These are phyloP conservation scores for Apodemus speciosus DNA, from an alignment of 2,113 vertebrate species.

Conservation along the genomic window DNA sequence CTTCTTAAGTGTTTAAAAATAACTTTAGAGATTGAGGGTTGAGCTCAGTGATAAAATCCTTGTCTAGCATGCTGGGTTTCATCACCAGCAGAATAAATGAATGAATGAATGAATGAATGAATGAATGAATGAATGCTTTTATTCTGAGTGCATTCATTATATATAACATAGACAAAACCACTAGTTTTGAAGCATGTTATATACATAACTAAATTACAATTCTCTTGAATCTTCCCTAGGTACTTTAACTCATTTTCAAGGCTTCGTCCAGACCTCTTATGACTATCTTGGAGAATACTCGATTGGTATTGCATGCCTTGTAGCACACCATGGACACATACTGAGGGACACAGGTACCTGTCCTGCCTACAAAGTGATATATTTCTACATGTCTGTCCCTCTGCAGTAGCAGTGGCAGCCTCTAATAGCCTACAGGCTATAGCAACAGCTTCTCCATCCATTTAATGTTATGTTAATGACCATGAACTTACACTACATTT, in stretches of 20 bases:
- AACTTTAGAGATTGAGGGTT: not conserved
- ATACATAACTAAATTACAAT: not conserved
- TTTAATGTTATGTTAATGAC: not conserved
- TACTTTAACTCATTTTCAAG: not conserved
- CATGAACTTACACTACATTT: not conserved
- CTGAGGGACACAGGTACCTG: not conserved
- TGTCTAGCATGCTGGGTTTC: not conserved
- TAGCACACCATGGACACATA: not conserved
- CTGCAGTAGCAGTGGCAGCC: not conserved
- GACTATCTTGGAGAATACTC: not conserved
- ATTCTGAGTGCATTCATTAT: not conserved
- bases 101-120: not conserved
- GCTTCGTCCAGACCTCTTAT: not conserved
- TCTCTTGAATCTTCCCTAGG: not conserved
- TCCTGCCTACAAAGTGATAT: not conserved
- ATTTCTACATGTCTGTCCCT: not conserved
- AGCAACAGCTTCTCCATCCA: not conserved
- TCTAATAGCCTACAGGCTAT: not conserved
- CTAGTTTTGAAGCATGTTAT: not conserved
- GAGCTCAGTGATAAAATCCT: not conserved
- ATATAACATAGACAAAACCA: not conserved
- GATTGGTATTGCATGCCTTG: not conserved
- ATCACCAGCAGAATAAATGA: not conserved
- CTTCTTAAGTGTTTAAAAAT: conserved; percentile 46
- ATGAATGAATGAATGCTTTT: not conserved